Conservation (phyloP, 2,888 invertebrate species). For the Sialis fuliginosa region DNA sequence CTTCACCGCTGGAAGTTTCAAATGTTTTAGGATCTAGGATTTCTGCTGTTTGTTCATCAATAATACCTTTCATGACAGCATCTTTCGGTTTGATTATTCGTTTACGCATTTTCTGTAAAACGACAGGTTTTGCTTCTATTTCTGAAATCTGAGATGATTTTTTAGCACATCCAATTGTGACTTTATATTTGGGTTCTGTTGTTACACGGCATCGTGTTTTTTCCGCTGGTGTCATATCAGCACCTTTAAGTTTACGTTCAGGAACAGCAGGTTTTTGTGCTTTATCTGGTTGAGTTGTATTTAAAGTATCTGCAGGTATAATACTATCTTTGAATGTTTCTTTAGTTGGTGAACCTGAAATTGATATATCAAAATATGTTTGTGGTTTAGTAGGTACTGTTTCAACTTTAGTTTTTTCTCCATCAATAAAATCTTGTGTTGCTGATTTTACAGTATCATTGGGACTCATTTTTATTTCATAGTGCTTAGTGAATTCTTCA, state of each 20-base stretch:
- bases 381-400: slow-evolving; percentile 10
- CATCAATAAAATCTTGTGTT: too few species aligned
- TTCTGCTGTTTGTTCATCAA: slow-evolving; percentile 58
- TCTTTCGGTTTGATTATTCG: slow-evolving; percentile 56
- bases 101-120: slow-evolving; percentile 61
- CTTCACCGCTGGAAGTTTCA: slow-evolving; percentile 36
- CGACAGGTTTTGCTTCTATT: slow-evolving; percentile 46
- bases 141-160: slow-evolving; percentile 35
- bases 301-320: slow-evolving; percentile 11
- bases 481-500: not conserved
- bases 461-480: not conserved
- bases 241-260: slow-evolving; percentile 21
- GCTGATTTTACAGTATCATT: slow-evolving; percentile 9
- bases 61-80: slow-evolving; percentile 59
- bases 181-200: slow-evolving; percentile 47
- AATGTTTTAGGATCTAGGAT: slow-evolving; percentile 44
- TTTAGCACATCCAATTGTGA: slow-evolving; percentile 41
- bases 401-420: not conserved
- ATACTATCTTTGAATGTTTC: slow-evolving; percentile 27
- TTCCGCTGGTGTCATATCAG: slow-evolving; percentile 33
- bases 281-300: slow-evolving; percentile 9
- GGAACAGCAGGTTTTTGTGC: slow-evolving; percentile 34
- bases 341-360: slow-evolving; percentile 26
- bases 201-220: slow-evolving; percentile 35
- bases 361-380: slow-evolving; percentile 21